A percentile compares a stretch with the other conserved stretches of the same genome.
These are phyloP conservation scores for Turdus rufiventris DNA, from an alignment of 2,113 vertebrate genomes.

Conservation along the genomic window DNA sequence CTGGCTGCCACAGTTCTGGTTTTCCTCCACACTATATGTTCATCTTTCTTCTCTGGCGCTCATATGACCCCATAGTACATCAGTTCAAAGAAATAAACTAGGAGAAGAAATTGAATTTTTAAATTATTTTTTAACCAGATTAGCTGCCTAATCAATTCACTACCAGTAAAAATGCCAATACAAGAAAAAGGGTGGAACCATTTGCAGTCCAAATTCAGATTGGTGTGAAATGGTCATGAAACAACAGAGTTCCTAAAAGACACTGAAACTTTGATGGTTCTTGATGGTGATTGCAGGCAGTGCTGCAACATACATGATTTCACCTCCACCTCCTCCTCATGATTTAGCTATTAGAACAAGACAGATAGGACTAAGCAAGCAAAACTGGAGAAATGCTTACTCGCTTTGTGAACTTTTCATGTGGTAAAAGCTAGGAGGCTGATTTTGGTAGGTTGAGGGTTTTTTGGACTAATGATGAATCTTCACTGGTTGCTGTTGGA, in stretches of 20 bases:
- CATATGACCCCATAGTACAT: background rate
- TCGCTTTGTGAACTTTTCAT: background rate
- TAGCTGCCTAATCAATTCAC: background rate
- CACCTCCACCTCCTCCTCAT: background rate
- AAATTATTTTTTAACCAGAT: background rate
- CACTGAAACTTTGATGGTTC: background rate
- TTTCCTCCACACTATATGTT: background rate
- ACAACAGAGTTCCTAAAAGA: background rate
- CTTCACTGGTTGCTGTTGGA: background rate
- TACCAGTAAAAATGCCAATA: background rate
- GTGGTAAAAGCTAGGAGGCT: background rate
- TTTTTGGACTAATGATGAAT: background rate
- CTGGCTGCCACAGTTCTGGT: background rate
- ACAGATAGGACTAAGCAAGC: background rate
- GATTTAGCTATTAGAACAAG: background rate
- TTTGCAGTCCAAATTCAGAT: background rate
- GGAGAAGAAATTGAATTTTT: background rate
- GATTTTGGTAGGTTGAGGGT: background rate
- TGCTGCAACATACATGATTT: background rate
- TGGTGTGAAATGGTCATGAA: background rate
- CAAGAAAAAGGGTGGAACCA: background rate
- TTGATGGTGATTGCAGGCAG: accelerated
- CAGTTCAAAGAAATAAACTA: background rate
- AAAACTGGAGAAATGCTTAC: background rate
- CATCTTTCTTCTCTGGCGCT: background rate